These are phyloP conservation scores for Peromyscus melanophrys DNA, from an alignment of 2,797 vertebrate species.

Conservation along the genomic window DNA sequence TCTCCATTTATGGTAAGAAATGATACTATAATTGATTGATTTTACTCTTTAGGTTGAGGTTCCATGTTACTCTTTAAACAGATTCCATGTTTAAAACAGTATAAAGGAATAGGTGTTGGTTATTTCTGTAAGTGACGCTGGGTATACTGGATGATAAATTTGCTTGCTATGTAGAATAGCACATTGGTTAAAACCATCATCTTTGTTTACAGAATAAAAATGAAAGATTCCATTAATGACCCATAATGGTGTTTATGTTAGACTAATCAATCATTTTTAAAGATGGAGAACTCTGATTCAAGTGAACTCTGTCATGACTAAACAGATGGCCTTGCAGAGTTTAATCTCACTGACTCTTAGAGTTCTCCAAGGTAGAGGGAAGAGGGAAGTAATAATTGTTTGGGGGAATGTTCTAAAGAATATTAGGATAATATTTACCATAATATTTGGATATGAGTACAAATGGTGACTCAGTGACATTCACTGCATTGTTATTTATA, in stretches of 20 bases:
- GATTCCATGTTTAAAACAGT: neutral
- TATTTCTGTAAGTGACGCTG: slow-evolving; percentile 14
- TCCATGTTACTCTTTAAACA: slow-evolving; percentile 14
- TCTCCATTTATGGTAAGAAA: slow-evolving; percentile 26
- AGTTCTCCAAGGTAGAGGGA: slow-evolving; percentile 50
- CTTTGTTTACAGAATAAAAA: slow-evolving; percentile 45
- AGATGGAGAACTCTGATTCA: neutral
- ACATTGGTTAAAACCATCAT: slow-evolving; percentile 8
- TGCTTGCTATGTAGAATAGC: slow-evolving; percentile 27
- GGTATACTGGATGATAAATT: slow-evolving; percentile 19
- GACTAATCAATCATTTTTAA: slow-evolving; percentile 17
- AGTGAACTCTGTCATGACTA: slow-evolving; percentile 35
- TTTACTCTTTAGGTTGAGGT: neutral
- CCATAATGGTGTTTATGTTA: slow-evolving; percentile 1
- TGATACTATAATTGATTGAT: slow-evolving; percentile 43
- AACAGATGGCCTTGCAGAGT: neutral
- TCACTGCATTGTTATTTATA: slow-evolving; percentile 47
- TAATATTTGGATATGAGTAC: slow-evolving; percentile 42
- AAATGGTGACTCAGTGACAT: slow-evolving; percentile 55
- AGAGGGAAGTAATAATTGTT: slow-evolving; percentile 29
- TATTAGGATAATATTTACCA: slow-evolving; percentile 62
- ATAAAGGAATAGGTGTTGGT: neutral
- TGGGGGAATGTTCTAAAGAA: slow-evolving; percentile 44
- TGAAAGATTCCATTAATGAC: neutral
- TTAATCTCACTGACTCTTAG: slow-evolving; percentile 59